These are phyloP conservation scores for Pelochelys cantorii DNA, from an alignment of 2,797 vertebrate species.

Conservation along the genomic window DNA sequence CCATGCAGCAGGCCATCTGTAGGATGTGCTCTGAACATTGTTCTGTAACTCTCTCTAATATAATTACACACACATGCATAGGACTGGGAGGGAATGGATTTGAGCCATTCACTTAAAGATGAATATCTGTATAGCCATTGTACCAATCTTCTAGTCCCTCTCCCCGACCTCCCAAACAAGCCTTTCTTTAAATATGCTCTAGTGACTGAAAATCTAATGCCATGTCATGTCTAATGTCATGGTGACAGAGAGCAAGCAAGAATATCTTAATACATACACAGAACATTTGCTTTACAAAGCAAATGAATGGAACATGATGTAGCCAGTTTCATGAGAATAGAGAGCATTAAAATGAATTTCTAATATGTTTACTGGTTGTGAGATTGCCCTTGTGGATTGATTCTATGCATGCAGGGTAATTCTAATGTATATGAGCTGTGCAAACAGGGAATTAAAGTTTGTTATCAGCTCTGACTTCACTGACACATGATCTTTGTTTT, in stretches of 20 bases:
- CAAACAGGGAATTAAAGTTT: slow-evolving; percentile 58
- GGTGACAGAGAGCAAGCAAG: neutral
- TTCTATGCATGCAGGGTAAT: slow-evolving; percentile 39
- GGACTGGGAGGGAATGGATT: neutral
- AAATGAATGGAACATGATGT: slow-evolving; percentile 25
- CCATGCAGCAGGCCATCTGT: neutral
- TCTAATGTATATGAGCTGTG: slow-evolving; percentile 57
- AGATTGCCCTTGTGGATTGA: slow-evolving; percentile 62
- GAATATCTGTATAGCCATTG: neutral
- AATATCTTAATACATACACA: neutral
- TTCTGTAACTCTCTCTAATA: slow-evolving; percentile 31
- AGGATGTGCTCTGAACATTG: slow-evolving; percentile 24
- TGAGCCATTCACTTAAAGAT: slow-evolving; percentile 12
- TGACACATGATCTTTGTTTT: slow-evolving; percentile 54
- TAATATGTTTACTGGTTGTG: slow-evolving; percentile 64
- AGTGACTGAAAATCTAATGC: neutral
- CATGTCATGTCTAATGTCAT: neutral
- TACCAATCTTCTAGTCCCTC: neutral
- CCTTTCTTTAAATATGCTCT: neutral
- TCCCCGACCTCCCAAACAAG: neutral
- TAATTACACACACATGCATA: neutral
- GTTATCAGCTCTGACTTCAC: slow-evolving; percentile 53
- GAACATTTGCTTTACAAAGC: neutral
- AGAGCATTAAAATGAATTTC: slow-evolving; percentile 49
- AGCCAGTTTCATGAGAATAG: slow-evolving; percentile 36